Evolutionary conservation across 1,140 invertebrate genomes (phyloP).

Genomic region (Diorhabda sublineata): DNA sequence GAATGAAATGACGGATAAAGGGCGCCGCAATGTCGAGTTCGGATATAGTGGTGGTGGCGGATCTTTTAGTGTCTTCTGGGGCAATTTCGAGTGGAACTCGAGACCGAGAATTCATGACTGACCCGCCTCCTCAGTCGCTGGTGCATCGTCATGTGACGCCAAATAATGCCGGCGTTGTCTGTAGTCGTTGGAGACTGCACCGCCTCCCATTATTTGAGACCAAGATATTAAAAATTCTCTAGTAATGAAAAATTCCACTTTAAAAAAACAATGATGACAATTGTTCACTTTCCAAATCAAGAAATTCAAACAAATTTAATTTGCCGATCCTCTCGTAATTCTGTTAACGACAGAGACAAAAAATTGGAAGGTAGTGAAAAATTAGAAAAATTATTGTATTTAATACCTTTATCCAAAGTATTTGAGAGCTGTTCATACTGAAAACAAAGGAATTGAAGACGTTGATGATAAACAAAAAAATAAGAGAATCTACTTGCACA

Average conservation of each 20-base stretch:
- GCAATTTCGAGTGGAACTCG: constrained; percentile 5
- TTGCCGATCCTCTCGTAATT: no score
- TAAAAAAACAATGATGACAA: no score
- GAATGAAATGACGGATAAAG: constrained; percentile 2
- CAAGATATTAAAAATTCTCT: neutral
- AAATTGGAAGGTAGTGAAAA: no score
- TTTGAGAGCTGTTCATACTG: no score
- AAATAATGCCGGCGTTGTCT: neutral
- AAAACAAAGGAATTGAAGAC: no score
- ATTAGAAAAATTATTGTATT: no score
- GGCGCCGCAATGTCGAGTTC: neutral
- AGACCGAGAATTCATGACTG: constrained; percentile 5
- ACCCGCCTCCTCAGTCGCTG: neutral
- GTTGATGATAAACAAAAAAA: no score
- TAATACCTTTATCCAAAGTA: no score
- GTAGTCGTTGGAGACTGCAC: neutral
- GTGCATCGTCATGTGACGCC: neutral
- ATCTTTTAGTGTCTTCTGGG: neutral
- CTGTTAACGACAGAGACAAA: no score
- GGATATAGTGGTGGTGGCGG: neutral
- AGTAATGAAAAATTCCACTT: neutral
- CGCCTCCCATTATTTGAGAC: neutral
- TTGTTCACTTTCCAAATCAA: no score
- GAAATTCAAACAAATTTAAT: no score
- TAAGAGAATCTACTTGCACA: no score